Conservation (phyloP, 2,113 vertebrate genomes). For the Diphyllodes magnificus region DNA sequence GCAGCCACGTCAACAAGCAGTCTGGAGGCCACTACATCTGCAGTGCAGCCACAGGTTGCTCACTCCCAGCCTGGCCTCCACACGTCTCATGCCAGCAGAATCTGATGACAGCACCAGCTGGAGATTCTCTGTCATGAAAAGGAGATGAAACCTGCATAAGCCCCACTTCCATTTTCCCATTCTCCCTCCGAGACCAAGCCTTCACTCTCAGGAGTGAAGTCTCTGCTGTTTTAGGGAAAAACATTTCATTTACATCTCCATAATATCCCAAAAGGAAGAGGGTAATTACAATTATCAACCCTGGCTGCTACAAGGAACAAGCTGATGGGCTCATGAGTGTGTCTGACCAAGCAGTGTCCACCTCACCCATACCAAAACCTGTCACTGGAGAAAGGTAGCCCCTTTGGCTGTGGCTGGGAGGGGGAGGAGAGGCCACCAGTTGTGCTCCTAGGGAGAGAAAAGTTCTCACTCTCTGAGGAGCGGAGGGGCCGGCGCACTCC, state of each 20-base stretch:
- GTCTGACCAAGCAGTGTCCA: background rate
- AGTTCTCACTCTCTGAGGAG: background rate
- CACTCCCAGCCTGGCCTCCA: background rate
- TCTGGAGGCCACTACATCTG: background rate
- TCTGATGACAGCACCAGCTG: background rate
- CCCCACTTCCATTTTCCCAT: background rate
- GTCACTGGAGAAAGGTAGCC: background rate
- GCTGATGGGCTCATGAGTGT: background rate
- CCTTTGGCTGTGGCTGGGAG: background rate
- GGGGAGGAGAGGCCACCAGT: background rate
- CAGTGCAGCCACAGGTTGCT: background rate
- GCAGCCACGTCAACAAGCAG: background rate
- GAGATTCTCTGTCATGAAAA: background rate
- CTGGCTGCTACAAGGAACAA: rapidly evolving
- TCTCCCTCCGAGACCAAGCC: background rate
- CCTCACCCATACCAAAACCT: background rate
- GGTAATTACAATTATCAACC: background rate
- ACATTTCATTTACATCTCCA: background rate
- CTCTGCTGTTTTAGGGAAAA: background rate
- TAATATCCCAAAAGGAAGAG: background rate
- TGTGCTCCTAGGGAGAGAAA: background rate
- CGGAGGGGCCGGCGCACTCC: rapidly evolving
- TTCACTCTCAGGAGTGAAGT: background rate
- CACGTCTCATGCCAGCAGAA: background rate
- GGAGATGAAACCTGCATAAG: background rate